Evolutionary conservation across 2,113 vertebrate genomes (phyloP).

Genomic region (Lagopus muta): DNA sequence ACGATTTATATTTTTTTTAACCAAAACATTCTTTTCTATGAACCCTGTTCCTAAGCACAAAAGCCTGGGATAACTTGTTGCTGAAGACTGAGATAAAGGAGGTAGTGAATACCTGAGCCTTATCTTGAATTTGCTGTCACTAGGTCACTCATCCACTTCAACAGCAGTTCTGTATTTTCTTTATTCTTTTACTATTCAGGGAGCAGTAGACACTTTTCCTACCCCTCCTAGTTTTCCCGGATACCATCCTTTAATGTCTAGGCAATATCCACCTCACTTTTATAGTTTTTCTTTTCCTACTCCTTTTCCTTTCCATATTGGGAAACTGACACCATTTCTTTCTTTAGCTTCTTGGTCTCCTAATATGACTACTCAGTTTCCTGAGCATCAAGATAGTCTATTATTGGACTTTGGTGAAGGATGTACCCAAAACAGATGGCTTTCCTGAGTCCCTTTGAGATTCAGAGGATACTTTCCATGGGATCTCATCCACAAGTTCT

Average conservation of each 20-base stretch:
- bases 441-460: not conserved
- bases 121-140: not conserved
- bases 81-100: not conserved
- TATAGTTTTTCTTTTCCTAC: not conserved
- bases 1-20: not conserved
- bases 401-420: not conserved
- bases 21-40: not conserved
- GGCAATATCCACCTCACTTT: not conserved
- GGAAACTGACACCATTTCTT: not conserved
- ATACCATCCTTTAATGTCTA: not conserved
- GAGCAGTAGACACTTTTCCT: not conserved
- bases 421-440: not conserved
- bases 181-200: not conserved
- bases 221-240: not conserved
- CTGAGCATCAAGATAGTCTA: not conserved
- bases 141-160: not conserved
- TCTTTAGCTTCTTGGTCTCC: not conserved
- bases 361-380: not conserved
- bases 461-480: not conserved
- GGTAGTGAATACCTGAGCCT: not conserved
- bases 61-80: not conserved
- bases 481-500: not conserved
- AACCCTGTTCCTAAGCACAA: not conserved
- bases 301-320: not conserved
- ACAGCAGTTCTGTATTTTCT: not conserved